Conservation (phyloP, 2,888 invertebrate species). For the Phragmatobia fuliginosa region DNA sequence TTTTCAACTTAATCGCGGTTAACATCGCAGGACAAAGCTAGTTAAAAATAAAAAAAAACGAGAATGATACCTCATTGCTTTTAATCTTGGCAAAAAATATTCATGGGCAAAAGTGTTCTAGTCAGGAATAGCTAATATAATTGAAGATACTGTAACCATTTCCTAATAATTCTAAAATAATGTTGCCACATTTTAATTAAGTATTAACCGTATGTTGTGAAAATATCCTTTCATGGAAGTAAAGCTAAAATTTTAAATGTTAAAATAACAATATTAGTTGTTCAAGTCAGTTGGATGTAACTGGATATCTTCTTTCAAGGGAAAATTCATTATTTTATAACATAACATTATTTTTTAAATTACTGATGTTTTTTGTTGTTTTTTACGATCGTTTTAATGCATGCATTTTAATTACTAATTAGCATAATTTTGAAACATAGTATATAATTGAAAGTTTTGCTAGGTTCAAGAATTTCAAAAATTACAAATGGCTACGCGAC, state of each 20-base stretch:
- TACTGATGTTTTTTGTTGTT: neutral
- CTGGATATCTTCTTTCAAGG: neutral
- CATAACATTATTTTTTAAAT: no score
- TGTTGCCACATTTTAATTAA: neutral
- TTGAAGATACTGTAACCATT: neutral
- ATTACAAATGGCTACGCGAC: constrained; percentile 75
- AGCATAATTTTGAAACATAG: neutral
- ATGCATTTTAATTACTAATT: neutral
- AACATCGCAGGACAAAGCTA: no score
- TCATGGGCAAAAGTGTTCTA: neutral
- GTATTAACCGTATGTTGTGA: neutral
- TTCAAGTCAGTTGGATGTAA: neutral
- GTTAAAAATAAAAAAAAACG: no score
- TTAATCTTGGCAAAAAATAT: no score
- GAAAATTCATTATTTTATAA: neutral
- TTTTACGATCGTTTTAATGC: neutral
- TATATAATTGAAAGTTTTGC: constrained; percentile 16
- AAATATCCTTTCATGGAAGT: neutral
- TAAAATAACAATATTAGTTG: neutral
- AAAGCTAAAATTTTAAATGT: no score
- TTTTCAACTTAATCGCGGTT: no score
- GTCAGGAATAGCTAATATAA: no score
- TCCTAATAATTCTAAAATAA: neutral
- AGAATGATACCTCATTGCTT: no score
- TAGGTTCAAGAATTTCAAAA: constrained; percentile 84